A percentile compares a stretch with the other conserved stretches of the same genome.
Conservation (phyloP, 2,888 invertebrate species). For the Sipha maydis region DNA sequence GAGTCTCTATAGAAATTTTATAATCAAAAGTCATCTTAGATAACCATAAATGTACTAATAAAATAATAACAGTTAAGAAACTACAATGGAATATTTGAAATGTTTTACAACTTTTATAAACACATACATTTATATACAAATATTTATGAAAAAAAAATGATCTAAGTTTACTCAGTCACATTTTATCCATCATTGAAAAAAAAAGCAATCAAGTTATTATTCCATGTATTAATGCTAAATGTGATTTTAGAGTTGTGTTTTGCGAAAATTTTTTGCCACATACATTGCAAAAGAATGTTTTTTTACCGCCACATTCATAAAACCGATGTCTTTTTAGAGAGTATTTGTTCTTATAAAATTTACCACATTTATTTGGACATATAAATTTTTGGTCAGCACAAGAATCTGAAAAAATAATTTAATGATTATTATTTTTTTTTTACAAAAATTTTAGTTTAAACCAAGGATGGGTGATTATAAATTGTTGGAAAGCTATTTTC, state of each 20-base stretch:
- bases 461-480: too few relatives aligned
- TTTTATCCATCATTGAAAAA: too few relatives aligned
- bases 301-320: slow-evolving; percentile 66
- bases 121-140: too few relatives aligned
- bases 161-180: too few relatives aligned
- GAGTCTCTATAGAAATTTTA: too few relatives aligned
- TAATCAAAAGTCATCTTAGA: too few relatives aligned
- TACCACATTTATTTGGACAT: slow-evolving; percentile 27
- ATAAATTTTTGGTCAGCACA: background rate
- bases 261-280: slow-evolving; percentile 67
- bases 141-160: too few relatives aligned
- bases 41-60: background rate
- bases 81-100: background rate
- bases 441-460: too few relatives aligned
- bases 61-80: background rate
- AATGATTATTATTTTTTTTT: too few relatives aligned
- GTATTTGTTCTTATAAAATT: slow-evolving; percentile 28
- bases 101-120: too few relatives aligned
- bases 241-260: slow-evolving; percentile 53
- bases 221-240: slow-evolving; percentile 29
- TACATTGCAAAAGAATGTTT: slow-evolving; percentile 66
- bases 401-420: background rate
- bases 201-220: background rate
- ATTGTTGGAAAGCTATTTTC: too few relatives aligned
- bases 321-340: slow-evolving; percentile 47